Evolutionary conservation across 1,140 invertebrate species (phyloP).

Genomic region (Trichomalopsis sarcophagae): DNA sequence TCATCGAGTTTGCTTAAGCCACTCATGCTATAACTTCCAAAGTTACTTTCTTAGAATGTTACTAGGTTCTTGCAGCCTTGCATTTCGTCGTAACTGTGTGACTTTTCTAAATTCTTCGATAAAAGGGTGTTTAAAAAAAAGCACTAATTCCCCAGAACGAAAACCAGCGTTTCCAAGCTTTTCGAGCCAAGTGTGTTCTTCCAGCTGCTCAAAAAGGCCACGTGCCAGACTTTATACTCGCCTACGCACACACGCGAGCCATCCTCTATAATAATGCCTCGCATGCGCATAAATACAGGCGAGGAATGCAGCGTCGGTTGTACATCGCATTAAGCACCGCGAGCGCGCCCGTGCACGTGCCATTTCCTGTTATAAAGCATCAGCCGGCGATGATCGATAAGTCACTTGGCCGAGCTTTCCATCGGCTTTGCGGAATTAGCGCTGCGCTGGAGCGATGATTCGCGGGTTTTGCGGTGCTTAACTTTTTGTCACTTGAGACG

Average conservation of each 20-base stretch:
- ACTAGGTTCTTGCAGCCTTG: no score
- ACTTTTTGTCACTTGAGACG: background rate
- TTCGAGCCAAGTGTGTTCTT: no score
- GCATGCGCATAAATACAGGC: background rate
- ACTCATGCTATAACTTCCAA: no score
- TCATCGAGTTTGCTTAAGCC: no score
- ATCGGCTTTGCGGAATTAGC: background rate
- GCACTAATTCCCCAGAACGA: no score
- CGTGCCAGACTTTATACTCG: background rate
- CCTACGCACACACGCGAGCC: background rate
- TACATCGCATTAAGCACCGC: background rate
- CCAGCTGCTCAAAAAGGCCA: no score
- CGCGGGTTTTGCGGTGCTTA: background rate
- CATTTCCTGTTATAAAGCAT: constrained; percentile 21
- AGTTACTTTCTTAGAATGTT: no score
- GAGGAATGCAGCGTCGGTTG: background rate
- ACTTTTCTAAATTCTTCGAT: no score
- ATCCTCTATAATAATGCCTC: background rate
- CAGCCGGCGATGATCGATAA: constrained; percentile 17
- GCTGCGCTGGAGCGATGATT: background rate
- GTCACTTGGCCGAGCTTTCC: constrained; percentile 5
- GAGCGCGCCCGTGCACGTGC: background rate
- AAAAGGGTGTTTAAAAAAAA: no score
- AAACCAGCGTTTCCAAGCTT: no score
- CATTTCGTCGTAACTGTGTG: no score